phyloP scores from a whole-genome alignment of 2,113 vertebrate species.

The Notarius quadriscutis region DNA sequence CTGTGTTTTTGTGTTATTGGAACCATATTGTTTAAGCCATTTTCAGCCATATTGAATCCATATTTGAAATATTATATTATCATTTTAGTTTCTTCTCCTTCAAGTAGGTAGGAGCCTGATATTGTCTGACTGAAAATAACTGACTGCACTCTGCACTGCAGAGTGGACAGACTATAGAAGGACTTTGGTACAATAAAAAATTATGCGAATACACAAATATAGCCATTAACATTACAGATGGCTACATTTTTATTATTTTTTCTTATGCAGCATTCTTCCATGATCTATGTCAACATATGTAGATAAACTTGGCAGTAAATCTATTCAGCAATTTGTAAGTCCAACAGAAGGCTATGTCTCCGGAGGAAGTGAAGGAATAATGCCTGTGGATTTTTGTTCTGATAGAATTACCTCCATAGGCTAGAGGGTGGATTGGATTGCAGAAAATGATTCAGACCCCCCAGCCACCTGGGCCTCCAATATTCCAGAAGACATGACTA shows the following conservation, averaged over 20 bases:
- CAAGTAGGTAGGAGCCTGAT: not conserved
- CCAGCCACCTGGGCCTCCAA: conserved; percentile 39
- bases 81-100: not conserved
- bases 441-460: conserved; percentile 35
- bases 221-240: conserved; percentile 11
- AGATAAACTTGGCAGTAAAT: conserved; percentile 45
- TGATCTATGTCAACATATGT: conserved; percentile 35
- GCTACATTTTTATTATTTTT: conserved; percentile 25
- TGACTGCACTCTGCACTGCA: not conserved
- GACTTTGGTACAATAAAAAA: not conserved
- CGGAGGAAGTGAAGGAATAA: conserved; percentile 42
- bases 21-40: not conserved
- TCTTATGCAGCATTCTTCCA: conserved; percentile 36
- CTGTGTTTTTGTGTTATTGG: not conserved
- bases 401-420: conserved; percentile 46
- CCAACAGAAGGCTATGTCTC: conserved; percentile 40
- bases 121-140: not conserved
- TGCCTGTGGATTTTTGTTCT: conserved; percentile 36
- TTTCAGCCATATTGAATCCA: not conserved
- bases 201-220: conserved; percentile 5
- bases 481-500: conserved; percentile 51
- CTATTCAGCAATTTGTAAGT: conserved; percentile 43
- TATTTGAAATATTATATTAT: not conserved
- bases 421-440: conserved; percentile 44
- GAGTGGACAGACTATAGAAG: not conserved